Evolutionary conservation across 2,888 invertebrate genomes (phyloP).

Genomic region (Pherbina coryleti): DNA sequence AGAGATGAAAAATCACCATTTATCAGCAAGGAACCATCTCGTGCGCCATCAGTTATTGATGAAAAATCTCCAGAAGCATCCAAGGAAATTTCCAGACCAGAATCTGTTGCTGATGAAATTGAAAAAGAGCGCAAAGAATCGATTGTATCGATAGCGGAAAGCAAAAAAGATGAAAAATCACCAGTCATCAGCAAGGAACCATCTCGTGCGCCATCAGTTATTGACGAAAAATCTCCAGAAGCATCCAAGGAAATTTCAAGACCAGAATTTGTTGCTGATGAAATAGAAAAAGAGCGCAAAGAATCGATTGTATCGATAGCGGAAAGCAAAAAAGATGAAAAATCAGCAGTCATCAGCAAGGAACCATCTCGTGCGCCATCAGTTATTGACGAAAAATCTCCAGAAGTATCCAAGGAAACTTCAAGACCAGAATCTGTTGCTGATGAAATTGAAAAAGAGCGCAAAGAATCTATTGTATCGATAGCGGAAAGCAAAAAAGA

Average conservation of each 20-base stretch:
- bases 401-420: background rate
- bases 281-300: conserved; percentile 41
- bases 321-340: conserved; percentile 35
- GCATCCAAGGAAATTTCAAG: conserved; percentile 35
- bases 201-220: conserved; percentile 14
- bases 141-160: background rate
- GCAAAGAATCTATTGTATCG: conserved; percentile 40
- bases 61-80: conserved; percentile 39
- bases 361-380: conserved; percentile 35
- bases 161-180: conserved; percentile 40
- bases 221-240: conserved; percentile 31
- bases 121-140: conserved; percentile 12
- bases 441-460: conserved; percentile 48
- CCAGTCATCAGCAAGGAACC: conserved; percentile 46
- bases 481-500: conserved; percentile 35
- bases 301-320: conserved; percentile 39
- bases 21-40: conserved; percentile 10
- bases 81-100: conserved; percentile 45
- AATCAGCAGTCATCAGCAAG: conserved; percentile 25
- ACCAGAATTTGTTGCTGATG: conserved; percentile 36
- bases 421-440: conserved; percentile 33
- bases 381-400: conserved; percentile 23
- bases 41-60: conserved; percentile 28
- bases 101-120: conserved; percentile 25
- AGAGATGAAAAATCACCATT: conserved; percentile 36